phyloP scores from a whole-genome alignment of 2,888 invertebrate species.

The Synergus gifuensis region DNA sequence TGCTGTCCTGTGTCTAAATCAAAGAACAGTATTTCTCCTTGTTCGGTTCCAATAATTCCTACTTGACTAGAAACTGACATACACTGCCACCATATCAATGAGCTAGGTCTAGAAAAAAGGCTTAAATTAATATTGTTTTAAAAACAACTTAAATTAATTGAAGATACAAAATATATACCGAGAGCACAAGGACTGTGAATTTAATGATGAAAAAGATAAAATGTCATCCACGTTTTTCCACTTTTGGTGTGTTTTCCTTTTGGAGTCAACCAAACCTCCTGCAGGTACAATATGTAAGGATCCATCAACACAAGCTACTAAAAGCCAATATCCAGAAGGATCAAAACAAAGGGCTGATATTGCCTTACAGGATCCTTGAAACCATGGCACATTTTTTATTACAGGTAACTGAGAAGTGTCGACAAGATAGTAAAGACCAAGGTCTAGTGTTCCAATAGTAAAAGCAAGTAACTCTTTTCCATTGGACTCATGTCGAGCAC shows the following conservation, averaged over 20 bases:
- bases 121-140: conserved; percentile 3
- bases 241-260: conserved; percentile 77
- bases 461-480: conserved; percentile 71
- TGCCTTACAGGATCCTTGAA: conserved; percentile 68
- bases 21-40: conserved; percentile 84
- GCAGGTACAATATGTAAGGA: conserved; percentile 83
- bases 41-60: conserved; percentile 76
- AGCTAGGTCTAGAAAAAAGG: conserved; percentile 66
- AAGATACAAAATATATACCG: conserved; percentile 59
- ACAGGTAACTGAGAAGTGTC: conserved; percentile 63
- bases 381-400: conserved; percentile 74
- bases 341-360: conserved; percentile 86
- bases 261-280: conserved; percentile 80
- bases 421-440: conserved; percentile 71
- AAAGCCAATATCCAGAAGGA: conserved; percentile 88
- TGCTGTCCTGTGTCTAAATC: conserved; percentile 85
- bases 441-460: conserved; percentile 67
- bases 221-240: conserved; percentile 81
- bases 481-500: conserved; percentile 68
- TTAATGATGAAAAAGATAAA: conserved; percentile 78
- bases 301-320: conserved; percentile 80
- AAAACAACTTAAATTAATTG: background rate
- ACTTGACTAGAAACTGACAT: conserved; percentile 70
- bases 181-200: conserved; percentile 70
- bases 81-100: conserved; percentile 76